Evolutionary conservation across 2,888 invertebrate species (phyloP).

Genomic region (Caenorhabditis auriculariae): DNA sequence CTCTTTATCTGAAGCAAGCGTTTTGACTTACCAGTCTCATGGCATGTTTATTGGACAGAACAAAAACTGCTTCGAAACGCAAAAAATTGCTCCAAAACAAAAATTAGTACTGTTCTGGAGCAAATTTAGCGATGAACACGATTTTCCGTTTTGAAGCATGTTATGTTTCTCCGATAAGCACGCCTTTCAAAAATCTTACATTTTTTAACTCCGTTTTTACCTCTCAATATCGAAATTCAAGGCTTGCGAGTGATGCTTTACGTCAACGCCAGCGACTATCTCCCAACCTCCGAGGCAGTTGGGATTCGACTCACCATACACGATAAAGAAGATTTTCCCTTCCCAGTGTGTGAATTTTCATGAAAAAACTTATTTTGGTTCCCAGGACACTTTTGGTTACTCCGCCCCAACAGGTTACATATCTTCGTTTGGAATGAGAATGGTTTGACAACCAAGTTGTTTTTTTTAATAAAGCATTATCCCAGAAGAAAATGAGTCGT

Average conservation of each 20-base stretch:
- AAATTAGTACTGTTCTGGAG: too few relatives aligned
- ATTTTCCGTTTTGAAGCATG: too few relatives aligned
- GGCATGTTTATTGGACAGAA: background rate
- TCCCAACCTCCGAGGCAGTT: constrained; percentile 58
- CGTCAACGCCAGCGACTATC: constrained; percentile 56
- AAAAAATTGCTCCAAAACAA: too few relatives aligned
- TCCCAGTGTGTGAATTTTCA: constrained; percentile 27
- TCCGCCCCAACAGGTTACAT: constrained; percentile 59
- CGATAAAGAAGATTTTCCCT: constrained; percentile 55
- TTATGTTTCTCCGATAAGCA: too few relatives aligned
- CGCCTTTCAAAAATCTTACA: too few relatives aligned
- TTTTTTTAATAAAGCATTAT: constrained; percentile 2
- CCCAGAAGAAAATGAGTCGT: constrained; percentile 53
- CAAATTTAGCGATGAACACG: too few relatives aligned
- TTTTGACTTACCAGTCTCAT: too few relatives aligned
- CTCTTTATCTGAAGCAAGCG: too few relatives aligned
- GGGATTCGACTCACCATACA: constrained; percentile 58
- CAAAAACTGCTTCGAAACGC: too few relatives aligned
- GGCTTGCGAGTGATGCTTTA: constrained; percentile 54
- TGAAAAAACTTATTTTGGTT: background rate
- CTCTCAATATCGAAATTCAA: too few relatives aligned
- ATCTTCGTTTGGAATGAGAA: constrained; percentile 56
- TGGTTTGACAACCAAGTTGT: constrained; percentile 12
- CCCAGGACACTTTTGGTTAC: constrained; percentile 56
- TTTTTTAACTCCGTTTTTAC: too few relatives aligned